Evolutionary conservation across 2,888 invertebrate genomes (phyloP).

Genomic region (Protonemura montana): DNA sequence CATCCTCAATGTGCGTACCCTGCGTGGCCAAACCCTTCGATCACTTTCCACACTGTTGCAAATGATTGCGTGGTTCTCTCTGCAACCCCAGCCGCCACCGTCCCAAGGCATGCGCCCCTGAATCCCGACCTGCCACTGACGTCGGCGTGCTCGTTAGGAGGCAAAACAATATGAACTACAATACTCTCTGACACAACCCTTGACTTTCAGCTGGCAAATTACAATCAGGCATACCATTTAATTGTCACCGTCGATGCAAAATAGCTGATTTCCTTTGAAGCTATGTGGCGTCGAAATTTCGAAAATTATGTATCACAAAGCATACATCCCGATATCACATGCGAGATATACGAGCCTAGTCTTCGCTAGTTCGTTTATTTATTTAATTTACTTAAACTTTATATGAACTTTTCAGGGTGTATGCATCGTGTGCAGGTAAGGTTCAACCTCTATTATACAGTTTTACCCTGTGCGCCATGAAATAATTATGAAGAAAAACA

Average conservation of each 20-base stretch:
- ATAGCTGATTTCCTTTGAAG: background rate
- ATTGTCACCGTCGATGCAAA: slow-evolving; percentile 10
- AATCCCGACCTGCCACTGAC: background rate
- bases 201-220: slow-evolving; percentile 7
- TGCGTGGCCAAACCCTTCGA: too few relatives aligned
- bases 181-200: background rate
- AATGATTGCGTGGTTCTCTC: background rate
- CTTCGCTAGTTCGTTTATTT: background rate
- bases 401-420: background rate
- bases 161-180: slow-evolving; percentile 34
- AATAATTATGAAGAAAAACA: slow-evolving; percentile 12
- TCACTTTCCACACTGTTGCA: too few relatives aligned
- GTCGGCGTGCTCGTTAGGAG: slow-evolving; percentile 24
- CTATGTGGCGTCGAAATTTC: background rate
- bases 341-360: background rate
- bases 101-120: too few relatives aligned
- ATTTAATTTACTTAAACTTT: background rate
- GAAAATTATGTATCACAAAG: background rate
- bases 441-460: background rate
- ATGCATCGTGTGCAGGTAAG: background rate
- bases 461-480: background rate
- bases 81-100: background rate
- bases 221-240: background rate
- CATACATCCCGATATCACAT: background rate
- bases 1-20: too few relatives aligned